These are phyloP conservation scores for Phragmatobia fuliginosa DNA, from an alignment of 2,888 invertebrate species.

Conservation along the genomic window DNA sequence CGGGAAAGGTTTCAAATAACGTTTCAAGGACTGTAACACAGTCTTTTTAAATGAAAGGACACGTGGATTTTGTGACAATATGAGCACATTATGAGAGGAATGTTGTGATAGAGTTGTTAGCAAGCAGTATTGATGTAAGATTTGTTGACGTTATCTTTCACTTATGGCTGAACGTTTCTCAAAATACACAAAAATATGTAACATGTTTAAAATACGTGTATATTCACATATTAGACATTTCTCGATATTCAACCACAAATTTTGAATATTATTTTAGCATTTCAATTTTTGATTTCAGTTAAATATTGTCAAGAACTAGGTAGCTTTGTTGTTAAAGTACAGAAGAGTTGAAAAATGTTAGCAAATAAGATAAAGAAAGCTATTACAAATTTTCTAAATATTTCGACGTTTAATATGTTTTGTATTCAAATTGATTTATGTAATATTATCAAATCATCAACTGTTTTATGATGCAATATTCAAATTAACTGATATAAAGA, in stretches of 20 bases:
- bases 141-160: not conserved
- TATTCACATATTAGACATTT: too few species aligned
- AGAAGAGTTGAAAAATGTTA: not conserved
- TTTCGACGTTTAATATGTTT: not conserved
- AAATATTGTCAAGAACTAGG: not conserved
- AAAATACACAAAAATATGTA: too few species aligned
- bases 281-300: not conserved
- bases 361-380: not conserved
- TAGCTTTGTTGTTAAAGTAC: not conserved
- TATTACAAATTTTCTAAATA: not conserved
- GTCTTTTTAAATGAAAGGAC: not conserved
- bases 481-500: not conserved
- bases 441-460: not conserved
- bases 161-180: not conserved
- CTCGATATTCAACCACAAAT: not conserved
- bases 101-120: not conserved
- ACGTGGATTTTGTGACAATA: not conserved
- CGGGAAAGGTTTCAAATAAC: constrained; percentile 2
- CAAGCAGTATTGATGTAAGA: not conserved
- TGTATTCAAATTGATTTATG: not conserved
- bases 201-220: too few species aligned
- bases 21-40: constrained; percentile 4
- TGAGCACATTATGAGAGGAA: not conserved
- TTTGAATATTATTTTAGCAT: not conserved
- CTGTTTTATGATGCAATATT: not conserved